phyloP scores from a whole-genome alignment of 2,888 invertebrate species.

The Willowsia nigromaculata region DNA sequence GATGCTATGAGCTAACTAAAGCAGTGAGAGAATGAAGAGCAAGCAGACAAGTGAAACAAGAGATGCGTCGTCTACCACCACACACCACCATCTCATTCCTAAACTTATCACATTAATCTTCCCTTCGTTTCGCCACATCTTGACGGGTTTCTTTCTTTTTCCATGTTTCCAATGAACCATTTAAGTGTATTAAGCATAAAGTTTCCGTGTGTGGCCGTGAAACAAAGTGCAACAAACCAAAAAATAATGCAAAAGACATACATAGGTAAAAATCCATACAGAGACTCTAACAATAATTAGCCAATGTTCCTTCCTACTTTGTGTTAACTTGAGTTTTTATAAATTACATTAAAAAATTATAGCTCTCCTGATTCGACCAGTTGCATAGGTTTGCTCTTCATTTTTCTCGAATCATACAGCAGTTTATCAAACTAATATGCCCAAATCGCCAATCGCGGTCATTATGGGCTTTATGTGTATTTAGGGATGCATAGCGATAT shows the following conservation, averaged over 20 bases:
- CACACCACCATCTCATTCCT: constrained; percentile 43
- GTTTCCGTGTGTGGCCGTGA: neutral
- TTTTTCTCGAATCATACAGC: neutral
- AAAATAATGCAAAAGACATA: neutral
- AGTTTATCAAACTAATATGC: neutral
- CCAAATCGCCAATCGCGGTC: neutral
- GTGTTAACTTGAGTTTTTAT: neutral
- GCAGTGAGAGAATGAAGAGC: constrained; percentile 37
- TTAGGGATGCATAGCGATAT: neutral
- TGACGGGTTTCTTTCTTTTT: constrained; percentile 74
- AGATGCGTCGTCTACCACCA: constrained; percentile 58
- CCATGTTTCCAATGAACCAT: neutral
- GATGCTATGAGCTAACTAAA: neutral
- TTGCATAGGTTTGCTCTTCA: neutral
- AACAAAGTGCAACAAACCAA: constrained; percentile 22
- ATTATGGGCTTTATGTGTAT: neutral
- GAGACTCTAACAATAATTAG: no score
- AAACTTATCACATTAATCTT: constrained; percentile 79
- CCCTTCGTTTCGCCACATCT: constrained; percentile 78
- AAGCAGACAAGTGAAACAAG: constrained; percentile 61
- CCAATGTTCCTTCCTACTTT: no score
- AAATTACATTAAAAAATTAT: neutral
- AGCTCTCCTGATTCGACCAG: neutral
- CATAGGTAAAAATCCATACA: no score
- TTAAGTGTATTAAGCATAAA: neutral